Percentiles rank a stretch among this genome's conserved stretches.
These are phyloP conservation scores for Drosophila miranda DNA, from an alignment of 1,140 invertebrate genomes.

Conservation along the genomic window DNA sequence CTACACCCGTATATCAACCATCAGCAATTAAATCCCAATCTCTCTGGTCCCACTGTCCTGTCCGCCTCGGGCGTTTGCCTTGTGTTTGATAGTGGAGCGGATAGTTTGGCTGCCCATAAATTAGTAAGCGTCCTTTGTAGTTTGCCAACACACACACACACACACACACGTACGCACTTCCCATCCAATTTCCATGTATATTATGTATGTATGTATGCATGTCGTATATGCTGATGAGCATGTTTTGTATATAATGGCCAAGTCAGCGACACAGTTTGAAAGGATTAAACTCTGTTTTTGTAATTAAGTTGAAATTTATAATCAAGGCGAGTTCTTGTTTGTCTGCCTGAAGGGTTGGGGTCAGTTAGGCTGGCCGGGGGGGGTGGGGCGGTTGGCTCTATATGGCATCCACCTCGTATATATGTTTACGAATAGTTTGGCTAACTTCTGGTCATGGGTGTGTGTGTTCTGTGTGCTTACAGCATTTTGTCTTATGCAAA, in stretches of 20 bases:
- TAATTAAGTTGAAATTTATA: conserved; percentile 81
- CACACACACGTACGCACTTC: too few relatives aligned
- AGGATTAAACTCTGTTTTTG: conserved; percentile 79
- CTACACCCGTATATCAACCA: not conserved
- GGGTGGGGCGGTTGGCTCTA: not conserved
- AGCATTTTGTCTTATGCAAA: conserved; percentile 71
- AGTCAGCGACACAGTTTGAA: conserved; percentile 73
- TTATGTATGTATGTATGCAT: conserved; percentile 1
- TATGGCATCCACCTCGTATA: conserved; percentile 9
- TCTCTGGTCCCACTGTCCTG: conserved; percentile 42
- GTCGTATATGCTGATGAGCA: conserved; percentile 3
- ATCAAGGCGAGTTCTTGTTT: conserved; percentile 67
- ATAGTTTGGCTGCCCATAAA: conserved; percentile 77
- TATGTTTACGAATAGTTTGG: conserved; percentile 3
- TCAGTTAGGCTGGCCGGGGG: not conserved
- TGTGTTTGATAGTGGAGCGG: conserved; percentile 47
- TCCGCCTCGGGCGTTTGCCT: conserved; percentile 18
- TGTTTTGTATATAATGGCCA: conserved; percentile 21
- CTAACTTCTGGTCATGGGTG: conserved; percentile 37
- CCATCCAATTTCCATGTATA: too few relatives aligned
- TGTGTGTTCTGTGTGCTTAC: conserved; percentile 24
- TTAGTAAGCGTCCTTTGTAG: conserved; percentile 58
- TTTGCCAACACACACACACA: conserved; percentile 37
- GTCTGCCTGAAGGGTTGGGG: conserved; percentile 13
- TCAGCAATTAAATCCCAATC: too few relatives aligned